These are phyloP conservation scores for Yasuhikotakia modesta DNA, from an alignment of 2,797 vertebrate species.

Conservation along the genomic window DNA sequence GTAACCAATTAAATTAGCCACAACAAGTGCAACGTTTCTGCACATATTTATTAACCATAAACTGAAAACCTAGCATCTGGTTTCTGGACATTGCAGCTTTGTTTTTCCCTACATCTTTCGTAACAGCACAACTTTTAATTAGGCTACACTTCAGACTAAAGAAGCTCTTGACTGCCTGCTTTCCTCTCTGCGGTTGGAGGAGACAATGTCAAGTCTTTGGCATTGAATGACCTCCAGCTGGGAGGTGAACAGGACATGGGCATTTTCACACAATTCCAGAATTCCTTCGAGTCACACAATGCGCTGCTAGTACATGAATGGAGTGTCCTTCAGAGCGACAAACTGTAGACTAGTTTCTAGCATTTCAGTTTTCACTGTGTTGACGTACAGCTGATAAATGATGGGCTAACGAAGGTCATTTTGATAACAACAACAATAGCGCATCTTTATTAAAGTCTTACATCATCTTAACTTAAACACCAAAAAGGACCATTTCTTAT, in stretches of 20 bases:
- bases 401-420: slow-evolving; percentile 39
- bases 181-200: slow-evolving; percentile 66
- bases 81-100: slow-evolving; percentile 6
- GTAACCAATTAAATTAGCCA: background rate
- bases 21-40: background rate
- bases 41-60: background rate
- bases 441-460: slow-evolving; percentile 8
- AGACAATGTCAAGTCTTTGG: slow-evolving; percentile 67
- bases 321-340: slow-evolving; percentile 57
- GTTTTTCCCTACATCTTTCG: slow-evolving; percentile 25
- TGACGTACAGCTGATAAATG: slow-evolving; percentile 41
- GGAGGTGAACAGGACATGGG: slow-evolving; percentile 62
- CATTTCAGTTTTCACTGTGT: slow-evolving; percentile 29
- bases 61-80: background rate
- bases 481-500: background rate
- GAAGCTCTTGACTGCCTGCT: slow-evolving; percentile 73
- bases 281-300: slow-evolving; percentile 54
- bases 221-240: slow-evolving; percentile 68
- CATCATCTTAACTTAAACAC: background rate
- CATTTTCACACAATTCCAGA: slow-evolving; percentile 58
- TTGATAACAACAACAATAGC: slow-evolving; percentile 37
- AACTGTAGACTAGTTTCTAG: slow-evolving; percentile 45
- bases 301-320: slow-evolving; percentile 41
- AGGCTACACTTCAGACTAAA: slow-evolving; percentile 71
- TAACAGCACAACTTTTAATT: slow-evolving; percentile 73